These are phyloP conservation scores for Acanthoscelides obtectus DNA, from an alignment of 2,888 invertebrate species.

Conservation along the genomic window DNA sequence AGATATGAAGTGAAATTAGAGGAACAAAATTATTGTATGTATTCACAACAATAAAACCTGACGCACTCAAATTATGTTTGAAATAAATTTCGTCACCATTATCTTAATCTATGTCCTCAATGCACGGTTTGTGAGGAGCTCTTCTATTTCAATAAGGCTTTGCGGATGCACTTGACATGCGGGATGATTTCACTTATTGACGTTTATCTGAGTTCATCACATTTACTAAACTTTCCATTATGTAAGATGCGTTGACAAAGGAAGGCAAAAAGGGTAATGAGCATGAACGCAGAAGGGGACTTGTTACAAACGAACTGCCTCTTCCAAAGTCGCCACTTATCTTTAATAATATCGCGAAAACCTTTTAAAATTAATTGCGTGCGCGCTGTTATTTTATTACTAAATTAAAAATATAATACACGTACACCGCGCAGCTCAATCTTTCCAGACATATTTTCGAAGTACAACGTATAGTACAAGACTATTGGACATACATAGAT, in stretches of 20 bases:
- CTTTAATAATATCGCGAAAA: slow-evolving; percentile 47
- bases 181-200: too few relatives aligned
- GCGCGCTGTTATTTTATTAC: slow-evolving; percentile 43
- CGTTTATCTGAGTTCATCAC: neutral
- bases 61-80: neutral
- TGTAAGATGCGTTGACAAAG: neutral
- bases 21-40: neutral
- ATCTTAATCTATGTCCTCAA: neutral
- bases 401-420: slow-evolving; percentile 42
- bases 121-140: neutral
- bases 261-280: neutral
- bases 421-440: slow-evolving; percentile 28
- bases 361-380: slow-evolving; percentile 48
- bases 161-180: too few relatives aligned
- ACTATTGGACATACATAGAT: neutral
- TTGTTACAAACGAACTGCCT: slow-evolving; percentile 16
- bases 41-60: neutral
- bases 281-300: neutral
- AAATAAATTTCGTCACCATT: neutral
- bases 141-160: too few relatives aligned
- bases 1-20: neutral
- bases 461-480: slow-evolving; percentile 28
- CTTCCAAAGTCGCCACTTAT: slow-evolving; percentile 38
- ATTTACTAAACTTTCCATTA: neutral
- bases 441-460: slow-evolving; percentile 35